A percentile compares a stretch with the other conserved stretches of the same genome.
Evolutionary conservation across 2,113 vertebrate genomes (phyloP).

Genomic region (Pelobates fuscus): DNA sequence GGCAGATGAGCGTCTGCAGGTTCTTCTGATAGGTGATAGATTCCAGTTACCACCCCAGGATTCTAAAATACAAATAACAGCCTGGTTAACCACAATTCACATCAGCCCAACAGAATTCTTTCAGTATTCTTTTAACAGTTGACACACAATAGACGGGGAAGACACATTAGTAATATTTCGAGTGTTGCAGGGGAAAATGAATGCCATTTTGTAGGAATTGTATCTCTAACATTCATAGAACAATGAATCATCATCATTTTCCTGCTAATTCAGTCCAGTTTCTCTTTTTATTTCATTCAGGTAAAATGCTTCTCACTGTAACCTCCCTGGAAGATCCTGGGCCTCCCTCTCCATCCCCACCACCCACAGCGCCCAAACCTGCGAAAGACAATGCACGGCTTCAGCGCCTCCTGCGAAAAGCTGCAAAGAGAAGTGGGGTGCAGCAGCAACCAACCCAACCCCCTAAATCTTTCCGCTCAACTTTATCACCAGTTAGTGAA

Average conservation of each 20-base stretch:
- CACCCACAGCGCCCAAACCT: slow-evolving; percentile 86
- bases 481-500: slow-evolving; percentile 87
- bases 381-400: slow-evolving; percentile 82
- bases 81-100: background rate
- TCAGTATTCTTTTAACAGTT: too few species aligned
- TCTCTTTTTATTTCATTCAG: slow-evolving; percentile 46
- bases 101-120: background rate
- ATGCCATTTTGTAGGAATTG: too few species aligned
- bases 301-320: slow-evolving; percentile 78
- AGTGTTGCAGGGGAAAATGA: too few species aligned
- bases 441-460: slow-evolving; percentile 59
- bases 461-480: slow-evolving; percentile 71
- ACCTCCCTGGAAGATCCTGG: slow-evolving; percentile 50
- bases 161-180: too few species aligned
- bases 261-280: background rate
- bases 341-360: slow-evolving; percentile 63
- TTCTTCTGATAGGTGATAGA: background rate
- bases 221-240: too few species aligned
- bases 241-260: too few species aligned
- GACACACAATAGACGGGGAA: too few species aligned
- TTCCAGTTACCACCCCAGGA: background rate
- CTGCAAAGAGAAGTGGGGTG: slow-evolving; percentile 69
- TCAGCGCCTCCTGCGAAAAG: slow-evolving; percentile 84
- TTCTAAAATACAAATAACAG: slow-evolving; percentile 7
- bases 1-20: background rate